phyloP scores from a whole-genome alignment of 2,888 invertebrate genomes.

The Hypercompe scribonia region DNA sequence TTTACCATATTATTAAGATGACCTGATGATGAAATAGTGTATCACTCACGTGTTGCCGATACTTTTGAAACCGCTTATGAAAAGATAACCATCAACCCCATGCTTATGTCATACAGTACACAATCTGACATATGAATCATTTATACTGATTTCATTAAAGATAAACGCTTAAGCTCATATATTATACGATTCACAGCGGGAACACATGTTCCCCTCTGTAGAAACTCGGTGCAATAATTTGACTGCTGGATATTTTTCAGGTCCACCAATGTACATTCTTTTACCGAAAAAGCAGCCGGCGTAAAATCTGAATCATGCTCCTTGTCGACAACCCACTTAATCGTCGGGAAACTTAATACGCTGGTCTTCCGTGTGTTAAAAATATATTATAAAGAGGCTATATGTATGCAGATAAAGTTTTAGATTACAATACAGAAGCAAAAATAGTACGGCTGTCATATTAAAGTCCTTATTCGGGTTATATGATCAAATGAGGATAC shows the following conservation, averaged over 20 bases:
- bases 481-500: neutral
- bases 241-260: constrained; percentile 51
- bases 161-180: constrained; percentile 24
- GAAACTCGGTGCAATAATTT: constrained; percentile 42
- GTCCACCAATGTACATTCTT: constrained; percentile 49
- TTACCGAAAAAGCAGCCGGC: constrained; percentile 53
- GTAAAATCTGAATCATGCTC: constrained; percentile 69
- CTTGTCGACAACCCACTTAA: constrained; percentile 69
- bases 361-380: constrained; percentile 58
- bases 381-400: constrained; percentile 55
- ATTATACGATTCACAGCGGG: constrained; percentile 35
- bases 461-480: neutral
- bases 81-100: neutral
- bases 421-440: constrained; percentile 32
- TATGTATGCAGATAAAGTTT: constrained; percentile 36
- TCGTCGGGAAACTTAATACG: constrained; percentile 67
- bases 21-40: neutral
- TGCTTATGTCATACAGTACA: neutral
- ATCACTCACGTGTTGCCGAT: neutral
- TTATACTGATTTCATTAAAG: constrained; percentile 14
- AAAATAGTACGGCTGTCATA: neutral
- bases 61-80: neutral
- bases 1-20: neutral
- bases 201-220: constrained; percentile 30
- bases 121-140: constrained; percentile 7